Percentiles rank a stretch among this genome's conserved stretches.
phyloP scores from a whole-genome alignment of 2,888 invertebrate species.

The Bellardia bayeri region DNA sequence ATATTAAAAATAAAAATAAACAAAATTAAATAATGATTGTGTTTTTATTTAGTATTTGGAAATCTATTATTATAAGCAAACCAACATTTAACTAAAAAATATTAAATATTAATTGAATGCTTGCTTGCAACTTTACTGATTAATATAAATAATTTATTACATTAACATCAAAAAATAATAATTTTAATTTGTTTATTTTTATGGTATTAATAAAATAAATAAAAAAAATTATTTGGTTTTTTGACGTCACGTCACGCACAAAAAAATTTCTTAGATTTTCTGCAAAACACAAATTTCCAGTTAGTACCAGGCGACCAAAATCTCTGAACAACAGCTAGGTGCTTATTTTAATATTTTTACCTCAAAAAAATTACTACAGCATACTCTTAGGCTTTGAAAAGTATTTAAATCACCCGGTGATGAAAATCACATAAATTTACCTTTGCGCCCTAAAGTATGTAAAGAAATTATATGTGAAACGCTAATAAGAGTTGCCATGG shows the following conservation, averaged over 20 bases:
- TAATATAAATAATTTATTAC: too few species aligned
- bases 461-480: not conserved
- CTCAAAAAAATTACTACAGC: not conserved
- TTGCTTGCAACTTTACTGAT: too few species aligned
- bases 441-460: not conserved
- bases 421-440: not conserved
- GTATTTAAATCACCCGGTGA: not conserved
- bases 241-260: not conserved
- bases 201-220: too few species aligned
- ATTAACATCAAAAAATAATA: too few species aligned
- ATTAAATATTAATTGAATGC: too few species aligned
- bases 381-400: not conserved
- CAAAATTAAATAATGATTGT: too few species aligned
- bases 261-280: not conserved
- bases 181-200: too few species aligned
- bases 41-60: too few species aligned
- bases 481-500: not conserved
- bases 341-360: not conserved
- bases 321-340: not conserved
- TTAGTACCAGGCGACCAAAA: not conserved
- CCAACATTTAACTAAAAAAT: too few species aligned
- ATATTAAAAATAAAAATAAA: too few species aligned
- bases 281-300: not conserved
- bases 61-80: too few species aligned
- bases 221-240: not conserved